Conservation (phyloP, 2,888 invertebrate genomes). For the Autographa gamma region DNA sequence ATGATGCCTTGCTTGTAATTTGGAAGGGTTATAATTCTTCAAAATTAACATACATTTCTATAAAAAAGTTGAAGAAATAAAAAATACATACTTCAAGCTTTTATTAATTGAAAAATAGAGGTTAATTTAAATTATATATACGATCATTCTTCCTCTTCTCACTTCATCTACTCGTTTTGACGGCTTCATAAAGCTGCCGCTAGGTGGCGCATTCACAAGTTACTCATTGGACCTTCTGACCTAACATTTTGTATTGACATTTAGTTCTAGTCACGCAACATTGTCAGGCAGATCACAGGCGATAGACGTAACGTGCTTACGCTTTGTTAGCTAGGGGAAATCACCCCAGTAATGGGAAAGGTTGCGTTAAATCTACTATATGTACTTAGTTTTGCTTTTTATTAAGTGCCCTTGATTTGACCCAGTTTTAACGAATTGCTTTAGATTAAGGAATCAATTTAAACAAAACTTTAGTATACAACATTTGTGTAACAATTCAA, state of each 20-base stretch:
- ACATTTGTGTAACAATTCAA: too few species aligned
- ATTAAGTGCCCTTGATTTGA: background rate
- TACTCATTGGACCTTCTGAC: constrained; percentile 22
- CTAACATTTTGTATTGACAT: background rate
- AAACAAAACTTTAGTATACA: too few species aligned
- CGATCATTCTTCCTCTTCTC: too few species aligned
- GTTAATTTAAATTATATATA: too few species aligned
- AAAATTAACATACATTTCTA: too few species aligned
- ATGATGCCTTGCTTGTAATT: too few species aligned
- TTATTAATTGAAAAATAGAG: too few species aligned
- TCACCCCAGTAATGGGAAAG: constrained; percentile 75
- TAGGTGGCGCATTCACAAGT: background rate
- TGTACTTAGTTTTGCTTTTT: constrained; percentile 31
- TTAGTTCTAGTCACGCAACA: constrained; percentile 69
- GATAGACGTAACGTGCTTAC: constrained; percentile 70
- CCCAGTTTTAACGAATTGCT: background rate
- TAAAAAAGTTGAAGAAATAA: too few species aligned
- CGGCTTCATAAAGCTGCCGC: background rate
- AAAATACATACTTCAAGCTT: too few species aligned
- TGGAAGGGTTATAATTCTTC: too few species aligned
- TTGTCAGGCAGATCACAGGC: constrained; percentile 64
- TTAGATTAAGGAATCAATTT: background rate
- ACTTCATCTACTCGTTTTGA: too few species aligned
- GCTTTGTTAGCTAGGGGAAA: constrained; percentile 76
- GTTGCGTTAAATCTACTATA: constrained; percentile 25